Percentiles rank a stretch among this genome's conserved stretches.
These are phyloP conservation scores for Cryptocephalus moraei DNA, from an alignment of 2,888 invertebrate species.

Conservation along the genomic window DNA sequence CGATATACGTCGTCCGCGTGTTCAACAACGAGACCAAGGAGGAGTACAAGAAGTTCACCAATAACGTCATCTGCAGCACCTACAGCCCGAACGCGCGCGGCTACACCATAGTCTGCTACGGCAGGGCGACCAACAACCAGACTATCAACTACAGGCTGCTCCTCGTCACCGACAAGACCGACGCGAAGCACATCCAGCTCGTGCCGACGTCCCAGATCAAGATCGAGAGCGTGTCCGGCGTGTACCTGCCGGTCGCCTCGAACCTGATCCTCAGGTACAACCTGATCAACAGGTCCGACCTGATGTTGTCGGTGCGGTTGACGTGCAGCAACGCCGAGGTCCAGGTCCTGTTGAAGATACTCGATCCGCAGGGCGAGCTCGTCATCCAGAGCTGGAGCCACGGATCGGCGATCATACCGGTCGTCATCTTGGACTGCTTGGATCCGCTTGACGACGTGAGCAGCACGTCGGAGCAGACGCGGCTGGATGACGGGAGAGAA, in stretches of 20 bases:
- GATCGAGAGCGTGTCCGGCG: slow-evolving; percentile 7
- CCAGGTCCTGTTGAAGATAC: slow-evolving; percentile 13
- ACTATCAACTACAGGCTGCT: slow-evolving; percentile 22
- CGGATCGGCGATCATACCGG: slow-evolving; percentile 9
- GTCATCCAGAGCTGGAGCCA: slow-evolving; percentile 8
- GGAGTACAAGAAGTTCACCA: slow-evolving; percentile 23
- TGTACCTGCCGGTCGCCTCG: slow-evolving; percentile 16
- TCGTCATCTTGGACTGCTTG: background rate
- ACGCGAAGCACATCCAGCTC: slow-evolving; percentile 6
- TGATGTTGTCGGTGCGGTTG: slow-evolving; percentile 12
- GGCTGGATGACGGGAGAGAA: background rate
- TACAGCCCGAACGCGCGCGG: slow-evolving; percentile 26
- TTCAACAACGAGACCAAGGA: slow-evolving; percentile 29
- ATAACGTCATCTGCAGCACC: slow-evolving; percentile 18
- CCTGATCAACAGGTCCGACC: slow-evolving; percentile 2
- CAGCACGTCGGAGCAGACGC: background rate
- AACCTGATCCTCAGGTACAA: slow-evolving; percentile 10
- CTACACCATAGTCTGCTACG: slow-evolving; percentile 32
- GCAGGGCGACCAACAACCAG: slow-evolving; percentile 18
- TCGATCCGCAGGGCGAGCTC: slow-evolving; percentile 7
- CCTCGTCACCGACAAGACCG: slow-evolving; percentile 9
- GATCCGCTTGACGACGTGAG: background rate
- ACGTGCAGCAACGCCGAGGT: slow-evolving; percentile 10
- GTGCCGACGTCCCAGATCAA: slow-evolving; percentile 3
- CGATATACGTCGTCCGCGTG: slow-evolving; percentile 23